Evolutionary conservation across 1,140 invertebrate species (phyloP), one percentile per base, ranked within the genome.

Genomic region (Saccostrea echinata): DNA sequence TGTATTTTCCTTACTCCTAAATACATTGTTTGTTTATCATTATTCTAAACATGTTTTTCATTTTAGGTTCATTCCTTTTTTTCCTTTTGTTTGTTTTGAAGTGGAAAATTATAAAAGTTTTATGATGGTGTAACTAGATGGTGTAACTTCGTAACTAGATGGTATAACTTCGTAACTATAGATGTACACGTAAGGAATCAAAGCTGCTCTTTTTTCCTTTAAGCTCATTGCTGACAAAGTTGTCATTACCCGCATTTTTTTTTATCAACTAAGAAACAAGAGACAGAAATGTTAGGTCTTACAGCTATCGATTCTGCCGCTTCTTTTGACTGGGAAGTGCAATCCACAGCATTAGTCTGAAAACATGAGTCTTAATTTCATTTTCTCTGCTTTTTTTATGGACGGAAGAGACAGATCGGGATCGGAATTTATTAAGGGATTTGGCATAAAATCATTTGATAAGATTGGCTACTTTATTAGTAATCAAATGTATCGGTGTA

Each of bases 301-400:
- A 12, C 43, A 43, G 43, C 43, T 27, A 76, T 76, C 68, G 68
- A 76, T 76, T 76, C 30, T 16, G 27, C 11, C 13, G 68, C 30
- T 33, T 76, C 57, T 24, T 24, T n/a, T 21, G 57, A 21, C 24
- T 11, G 6, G 57, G 16, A 24, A 64, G 57, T 64, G 57, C 57
- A 64, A 64, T 64, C 57, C 57, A 43, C 55, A 33, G 68, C 68
- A 76, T 76, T 76, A 76, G 68, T 30, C 68, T 76, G 68, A 76
- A 76, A 76, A 76, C 68, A 76, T 33, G 68, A 76, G 68, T 30
- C 68, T 27, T 76, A 76, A 76, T 76, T 76, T 76, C 68, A 76
- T 76, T 76, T 76, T 76, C 68, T 76, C 68, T 76, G 68, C 68
- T 76, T 76, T 76, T n/a, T 64, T 76, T 76, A 76, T 76, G 68